These are phyloP conservation scores for Parnassius apollo DNA, from an alignment of 2,888 invertebrate species.

Conservation along the genomic window DNA sequence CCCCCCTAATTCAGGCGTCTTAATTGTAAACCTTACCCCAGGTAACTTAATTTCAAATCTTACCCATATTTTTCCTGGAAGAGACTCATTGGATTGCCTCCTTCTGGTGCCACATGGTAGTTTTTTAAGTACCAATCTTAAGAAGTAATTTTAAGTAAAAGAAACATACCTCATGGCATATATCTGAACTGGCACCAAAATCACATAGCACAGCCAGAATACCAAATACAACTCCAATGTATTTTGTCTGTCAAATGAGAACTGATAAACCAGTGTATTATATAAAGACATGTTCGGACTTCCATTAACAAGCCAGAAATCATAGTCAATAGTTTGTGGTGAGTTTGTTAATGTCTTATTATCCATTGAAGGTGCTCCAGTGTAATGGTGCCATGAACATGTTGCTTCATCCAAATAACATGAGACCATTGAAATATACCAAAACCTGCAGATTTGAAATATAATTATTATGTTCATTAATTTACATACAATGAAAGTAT, in stretches of 20 bases:
- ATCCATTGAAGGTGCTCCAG: slow-evolving; percentile 55
- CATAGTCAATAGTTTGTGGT: slow-evolving; percentile 83
- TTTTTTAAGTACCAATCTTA: no score
- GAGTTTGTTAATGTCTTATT: slow-evolving; percentile 56
- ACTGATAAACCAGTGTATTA: slow-evolving; percentile 95
- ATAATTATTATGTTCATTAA: neutral
- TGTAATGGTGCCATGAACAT: slow-evolving; percentile 92
- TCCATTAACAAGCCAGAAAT: slow-evolving; percentile 98
- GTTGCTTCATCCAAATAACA: slow-evolving; percentile 91
- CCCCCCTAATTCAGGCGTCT: no score
- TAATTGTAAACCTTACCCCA: no score
- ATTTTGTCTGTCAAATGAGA: slow-evolving; percentile 97
- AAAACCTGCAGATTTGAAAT: slow-evolving; percentile 84
- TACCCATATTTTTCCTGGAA: no score
- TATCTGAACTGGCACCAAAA: slow-evolving; percentile 93
- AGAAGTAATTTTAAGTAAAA: slow-evolving; percentile 9
- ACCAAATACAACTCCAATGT: slow-evolving; percentile 94
- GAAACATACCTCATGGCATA: slow-evolving; percentile 87
- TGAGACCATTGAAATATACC: slow-evolving; percentile 97
- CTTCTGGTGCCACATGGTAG: no score
- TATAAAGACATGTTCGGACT: slow-evolving; percentile 93
- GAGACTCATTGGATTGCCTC: no score
- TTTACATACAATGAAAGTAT: no score
- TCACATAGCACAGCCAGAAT: slow-evolving; percentile 92
- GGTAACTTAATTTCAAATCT: no score